Evolutionary conservation across 1,140 invertebrate species (phyloP), one percentile per base, ranked within the genome.

Genomic region (Drosophila ironensis): DNA sequence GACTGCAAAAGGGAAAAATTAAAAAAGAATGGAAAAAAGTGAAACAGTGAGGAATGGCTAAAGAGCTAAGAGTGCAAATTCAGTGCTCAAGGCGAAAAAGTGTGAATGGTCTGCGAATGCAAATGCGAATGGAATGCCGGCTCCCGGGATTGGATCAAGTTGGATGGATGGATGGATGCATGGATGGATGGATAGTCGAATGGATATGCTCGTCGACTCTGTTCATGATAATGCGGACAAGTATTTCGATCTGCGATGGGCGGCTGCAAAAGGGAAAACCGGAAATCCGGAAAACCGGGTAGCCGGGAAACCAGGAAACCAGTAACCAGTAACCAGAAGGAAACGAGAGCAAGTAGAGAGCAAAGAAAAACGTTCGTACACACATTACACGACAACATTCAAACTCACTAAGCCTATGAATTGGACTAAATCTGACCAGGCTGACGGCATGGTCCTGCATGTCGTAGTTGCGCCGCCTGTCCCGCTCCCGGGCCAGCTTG

Each of bases 391-490:
- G 30, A 33, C 80, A 75, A 89, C 84, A 89, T 64, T 70, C 61
- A 88, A 84, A 90, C 92, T 93, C 91, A 95, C 94, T 91, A 93
- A 94, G 91, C 89, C 93, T 92, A 91, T 94, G 93, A 87, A 94
- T 93, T 63, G 93, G 93, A 74, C 94, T 95, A 90, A 95, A 93
- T 66, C 95, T 92, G 63, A 95, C 95, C 78, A 96, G 92, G 72
- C 94, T 95, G 57, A 96, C 92, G 68, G 95, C 94, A 50, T 95
- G 94, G 72, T 95, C 94, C 82, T 95, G 94, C 88, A 95, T 90
- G 86, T 95, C 95, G 72, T 93, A 95, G 78, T 95, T 95, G 40
- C 95, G 92, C 66, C 94, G 91, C 64, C 95, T 92, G 25, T 95
- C 95, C 24, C 95, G 92, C 84, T 95, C 94, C 20, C 95, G 91